Evolutionary conservation across 2,113 vertebrate genomes (phyloP).

Genomic region (Cyphomyrus discorhynchus): DNA sequence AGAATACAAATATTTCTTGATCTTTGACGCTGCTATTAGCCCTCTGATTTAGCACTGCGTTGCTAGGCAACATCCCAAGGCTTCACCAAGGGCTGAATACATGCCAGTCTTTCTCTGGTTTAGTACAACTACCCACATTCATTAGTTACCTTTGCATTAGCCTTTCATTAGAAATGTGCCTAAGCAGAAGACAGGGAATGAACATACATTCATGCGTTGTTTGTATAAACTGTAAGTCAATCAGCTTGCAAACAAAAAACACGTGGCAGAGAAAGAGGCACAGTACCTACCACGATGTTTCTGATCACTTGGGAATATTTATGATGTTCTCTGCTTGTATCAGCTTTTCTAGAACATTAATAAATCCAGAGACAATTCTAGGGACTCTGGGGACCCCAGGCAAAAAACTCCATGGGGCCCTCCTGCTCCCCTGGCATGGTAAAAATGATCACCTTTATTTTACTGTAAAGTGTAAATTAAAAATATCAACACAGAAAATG

Average conservation of each 20-base stretch:
- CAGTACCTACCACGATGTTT: not conserved
- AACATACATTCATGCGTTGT: not conserved
- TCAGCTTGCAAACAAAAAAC: not conserved
- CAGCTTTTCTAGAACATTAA: not conserved
- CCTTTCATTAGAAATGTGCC: not conserved
- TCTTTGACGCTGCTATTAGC: not conserved
- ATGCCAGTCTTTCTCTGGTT: not conserved
- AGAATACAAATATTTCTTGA: not conserved
- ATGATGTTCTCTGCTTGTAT: not conserved
- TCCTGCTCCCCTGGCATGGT: not conserved
- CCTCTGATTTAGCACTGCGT: not conserved
- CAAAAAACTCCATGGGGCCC: not conserved
- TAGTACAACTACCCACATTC: not conserved
- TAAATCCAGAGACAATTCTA: not conserved
- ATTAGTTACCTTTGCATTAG: not conserved
- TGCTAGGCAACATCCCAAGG: not conserved
- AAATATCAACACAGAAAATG: not conserved
- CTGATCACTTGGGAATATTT: not conserved
- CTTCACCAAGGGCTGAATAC: not conserved
- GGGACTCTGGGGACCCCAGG: not conserved
- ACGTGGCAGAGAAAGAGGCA: not conserved
- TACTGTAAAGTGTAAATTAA: not conserved
- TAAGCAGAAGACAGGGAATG: not conserved
- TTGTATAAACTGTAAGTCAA: not conserved
- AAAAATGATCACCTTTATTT: not conserved